Percentiles rank a stretch among this genome's conserved stretches.
Evolutionary conservation across 2,797 vertebrate genomes (phyloP).

Genomic region (Balearica regulorum): DNA sequence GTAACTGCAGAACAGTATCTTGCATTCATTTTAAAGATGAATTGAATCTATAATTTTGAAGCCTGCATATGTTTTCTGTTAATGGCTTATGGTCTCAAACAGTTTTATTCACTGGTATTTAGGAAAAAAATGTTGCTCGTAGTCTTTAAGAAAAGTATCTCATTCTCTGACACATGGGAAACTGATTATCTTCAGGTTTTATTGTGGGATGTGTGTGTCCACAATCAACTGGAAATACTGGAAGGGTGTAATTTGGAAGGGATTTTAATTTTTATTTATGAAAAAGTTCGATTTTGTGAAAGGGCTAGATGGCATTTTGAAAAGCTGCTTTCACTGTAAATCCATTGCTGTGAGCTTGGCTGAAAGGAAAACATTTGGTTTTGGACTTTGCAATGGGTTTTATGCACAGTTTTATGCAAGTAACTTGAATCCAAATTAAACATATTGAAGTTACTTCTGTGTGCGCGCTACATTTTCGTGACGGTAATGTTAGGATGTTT

Average conservation of each 20-base stretch:
- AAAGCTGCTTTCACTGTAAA: slow-evolving; percentile 49
- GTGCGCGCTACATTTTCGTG: slow-evolving; percentile 14
- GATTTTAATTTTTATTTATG: slow-evolving; percentile 46
- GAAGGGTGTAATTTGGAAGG: slow-evolving; percentile 39
- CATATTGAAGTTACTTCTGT: slow-evolving; percentile 59
- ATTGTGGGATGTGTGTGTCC: not conserved
- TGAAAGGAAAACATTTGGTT: slow-evolving; percentile 60
- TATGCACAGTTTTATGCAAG: slow-evolving; percentile 64
- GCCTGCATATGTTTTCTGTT: slow-evolving; percentile 55
- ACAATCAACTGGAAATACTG: not conserved
- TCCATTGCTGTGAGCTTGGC: slow-evolving; percentile 31
- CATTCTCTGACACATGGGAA: slow-evolving; percentile 40
- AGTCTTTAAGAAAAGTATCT: slow-evolving; percentile 33
- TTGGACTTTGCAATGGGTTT: slow-evolving; percentile 62
- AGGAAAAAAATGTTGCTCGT: slow-evolving; percentile 27
- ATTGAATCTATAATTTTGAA: slow-evolving; percentile 25
- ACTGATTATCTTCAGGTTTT: slow-evolving; percentile 45
- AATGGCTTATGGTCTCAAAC: slow-evolving; percentile 47
- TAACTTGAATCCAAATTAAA: slow-evolving; percentile 68
- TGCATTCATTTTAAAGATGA: slow-evolving; percentile 9
- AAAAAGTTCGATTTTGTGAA: slow-evolving; percentile 3
- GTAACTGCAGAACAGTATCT: not conserved
- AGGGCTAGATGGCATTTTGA: slow-evolving; percentile 23
- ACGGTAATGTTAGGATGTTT: slow-evolving; percentile 56
- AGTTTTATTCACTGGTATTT: slow-evolving; percentile 52